These are phyloP conservation scores for Mastomys natalensis DNA, from an alignment of 2,113 vertebrate species.

Conservation along the genomic window DNA sequence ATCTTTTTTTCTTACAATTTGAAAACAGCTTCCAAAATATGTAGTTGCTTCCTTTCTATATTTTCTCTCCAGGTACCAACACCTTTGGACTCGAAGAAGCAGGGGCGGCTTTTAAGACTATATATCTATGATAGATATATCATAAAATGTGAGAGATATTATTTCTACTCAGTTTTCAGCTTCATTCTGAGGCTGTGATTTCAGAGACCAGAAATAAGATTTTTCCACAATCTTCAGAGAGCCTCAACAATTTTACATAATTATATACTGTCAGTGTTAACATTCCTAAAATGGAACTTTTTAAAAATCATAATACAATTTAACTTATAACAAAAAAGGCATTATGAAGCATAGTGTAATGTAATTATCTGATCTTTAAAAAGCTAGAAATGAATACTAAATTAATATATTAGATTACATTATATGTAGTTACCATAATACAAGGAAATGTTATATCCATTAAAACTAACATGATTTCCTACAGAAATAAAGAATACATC, in stretches of 20 bases:
- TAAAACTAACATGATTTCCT: background rate
- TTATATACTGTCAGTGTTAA: background rate
- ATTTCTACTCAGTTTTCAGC: conserved; percentile 38
- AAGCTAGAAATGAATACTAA: conserved; percentile 26
- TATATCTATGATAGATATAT: background rate
- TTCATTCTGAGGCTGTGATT: conserved; percentile 1
- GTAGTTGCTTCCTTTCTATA: background rate
- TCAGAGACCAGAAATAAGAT: background rate
- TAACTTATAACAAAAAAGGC: conserved; percentile 28
- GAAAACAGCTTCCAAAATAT: background rate
- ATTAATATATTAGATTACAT: background rate
- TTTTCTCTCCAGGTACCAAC: conserved; percentile 6
- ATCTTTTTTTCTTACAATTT: background rate
- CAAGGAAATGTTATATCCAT: background rate
- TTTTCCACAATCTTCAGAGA: conserved; percentile 54
- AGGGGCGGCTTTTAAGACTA: background rate
- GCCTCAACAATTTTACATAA: conserved; percentile 43
- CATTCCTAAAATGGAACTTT: conserved; percentile 29
- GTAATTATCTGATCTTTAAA: conserved; percentile 11
- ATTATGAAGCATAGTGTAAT: conserved; percentile 15
- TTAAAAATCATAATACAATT: conserved; percentile 29
- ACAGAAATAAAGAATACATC: background rate
- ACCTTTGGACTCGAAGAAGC: too few relatives aligned
- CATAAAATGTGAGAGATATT: background rate
- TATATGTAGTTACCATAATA: conserved; percentile 31